Percentiles rank a stretch among this genome's conserved stretches.
These are phyloP conservation scores for Hapalemur alaotrensis DNA, from an alignment of 2,797 vertebrate genomes.

Conservation along the genomic window DNA sequence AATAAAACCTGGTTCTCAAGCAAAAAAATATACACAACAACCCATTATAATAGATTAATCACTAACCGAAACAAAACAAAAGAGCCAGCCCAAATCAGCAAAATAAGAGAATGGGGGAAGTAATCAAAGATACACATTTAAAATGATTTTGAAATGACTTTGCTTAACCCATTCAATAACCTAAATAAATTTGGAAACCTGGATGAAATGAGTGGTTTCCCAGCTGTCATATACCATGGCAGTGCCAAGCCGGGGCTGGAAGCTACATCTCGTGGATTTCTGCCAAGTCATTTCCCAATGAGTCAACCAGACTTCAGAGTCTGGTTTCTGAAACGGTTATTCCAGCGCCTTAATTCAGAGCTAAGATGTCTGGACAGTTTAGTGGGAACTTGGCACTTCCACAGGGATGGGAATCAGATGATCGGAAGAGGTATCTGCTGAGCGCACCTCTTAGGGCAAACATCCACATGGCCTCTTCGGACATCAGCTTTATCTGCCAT, in stretches of 20 bases:
- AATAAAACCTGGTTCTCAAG: background rate
- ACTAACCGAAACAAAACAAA: background rate
- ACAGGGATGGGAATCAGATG: background rate
- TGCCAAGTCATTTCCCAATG: conserved; percentile 24
- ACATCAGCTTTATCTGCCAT: background rate
- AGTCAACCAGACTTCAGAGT: background rate
- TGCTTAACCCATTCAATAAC: background rate
- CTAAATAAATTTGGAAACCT: background rate
- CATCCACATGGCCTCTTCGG: background rate
- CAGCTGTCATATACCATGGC: background rate
- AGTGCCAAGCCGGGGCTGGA: background rate
- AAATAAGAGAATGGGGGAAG: background rate
- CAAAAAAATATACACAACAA: background rate
- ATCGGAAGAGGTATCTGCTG: background rate
- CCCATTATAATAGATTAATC: background rate
- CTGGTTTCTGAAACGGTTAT: background rate
- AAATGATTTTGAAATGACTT: background rate
- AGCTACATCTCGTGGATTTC: background rate
- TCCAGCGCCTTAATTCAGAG: background rate
- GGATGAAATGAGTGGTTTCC: background rate
- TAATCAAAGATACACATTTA: background rate
- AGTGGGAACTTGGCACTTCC: background rate
- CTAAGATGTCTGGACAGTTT: background rate
- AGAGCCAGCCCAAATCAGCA: background rate
- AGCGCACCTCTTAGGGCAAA: background rate